Evolutionary conservation across 1,140 invertebrate species (phyloP).

Genomic region (Hycleus cichorii): DNA sequence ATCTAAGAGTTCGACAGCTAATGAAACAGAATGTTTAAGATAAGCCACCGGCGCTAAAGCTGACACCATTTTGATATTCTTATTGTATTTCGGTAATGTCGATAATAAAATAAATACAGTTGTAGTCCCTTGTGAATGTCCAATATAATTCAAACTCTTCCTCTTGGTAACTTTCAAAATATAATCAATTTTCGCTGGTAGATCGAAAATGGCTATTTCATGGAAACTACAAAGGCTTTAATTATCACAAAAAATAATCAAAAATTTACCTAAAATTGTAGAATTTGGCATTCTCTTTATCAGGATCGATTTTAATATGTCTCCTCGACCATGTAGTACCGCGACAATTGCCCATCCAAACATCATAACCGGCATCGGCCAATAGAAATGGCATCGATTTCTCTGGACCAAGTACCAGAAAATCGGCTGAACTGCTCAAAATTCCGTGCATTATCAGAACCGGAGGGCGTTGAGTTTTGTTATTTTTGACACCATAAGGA

Average conservation of each 20-base stretch:
- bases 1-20: no score
- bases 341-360: conserved; percentile 59
- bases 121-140: conserved; percentile 53
- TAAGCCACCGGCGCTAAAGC: not conserved
- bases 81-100: conserved; percentile 46
- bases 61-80: conserved; percentile 42
- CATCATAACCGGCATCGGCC: conserved; percentile 56
- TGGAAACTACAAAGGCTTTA: conserved; percentile 35
- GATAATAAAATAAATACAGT: conserved; percentile 47
- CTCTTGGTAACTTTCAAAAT: conserved; percentile 45
- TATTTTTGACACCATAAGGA: conserved; percentile 36
- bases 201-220: conserved; percentile 57
- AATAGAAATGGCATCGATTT: conserved; percentile 46
- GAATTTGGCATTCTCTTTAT: conserved; percentile 1
- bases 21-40: not conserved
- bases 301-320: conserved; percentile 3
- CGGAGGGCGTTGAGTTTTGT: not conserved
- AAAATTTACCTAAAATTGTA: conserved; percentile 6
- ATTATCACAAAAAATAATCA: no score
- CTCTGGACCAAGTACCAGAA: not conserved
- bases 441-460: conserved; percentile 59
- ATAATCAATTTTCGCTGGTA: conserved; percentile 55
- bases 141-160: conserved; percentile 46
- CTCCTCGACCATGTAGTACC: conserved; percentile 7
- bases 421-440: conserved; percentile 50